Conservation (phyloP, 1,140 invertebrate species). For the Drosophila sturtevanti region DNA sequence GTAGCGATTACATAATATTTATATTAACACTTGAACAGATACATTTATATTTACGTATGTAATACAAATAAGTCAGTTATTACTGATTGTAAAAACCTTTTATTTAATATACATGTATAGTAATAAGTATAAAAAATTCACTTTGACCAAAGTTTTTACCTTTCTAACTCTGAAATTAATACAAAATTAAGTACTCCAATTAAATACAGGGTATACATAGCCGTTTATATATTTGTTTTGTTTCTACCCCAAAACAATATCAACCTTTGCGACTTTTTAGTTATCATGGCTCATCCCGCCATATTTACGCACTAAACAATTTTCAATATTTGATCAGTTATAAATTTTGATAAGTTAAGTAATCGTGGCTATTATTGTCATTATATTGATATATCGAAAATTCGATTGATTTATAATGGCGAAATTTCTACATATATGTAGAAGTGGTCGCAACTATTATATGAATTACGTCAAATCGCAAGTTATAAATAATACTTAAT, state of each 20-base stretch:
- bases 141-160: too few species aligned
- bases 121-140: too few species aligned
- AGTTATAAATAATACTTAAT: not conserved
- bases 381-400: constrained; percentile 75
- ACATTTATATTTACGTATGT: too few species aligned
- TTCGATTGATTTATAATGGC: constrained; percentile 82
- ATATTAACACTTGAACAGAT: too few species aligned
- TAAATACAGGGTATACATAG: not conserved
- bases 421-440: constrained; percentile 28
- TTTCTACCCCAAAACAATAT: not conserved
- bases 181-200: too few species aligned
- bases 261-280: constrained; percentile 6
- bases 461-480: constrained; percentile 19
- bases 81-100: too few species aligned
- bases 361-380: constrained; percentile 79
- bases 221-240: not conserved
- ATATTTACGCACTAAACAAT: constrained; percentile 1
- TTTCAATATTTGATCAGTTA: constrained; percentile 14
- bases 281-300: constrained; percentile 13
- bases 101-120: too few species aligned
- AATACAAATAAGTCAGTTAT: too few species aligned
- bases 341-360: constrained; percentile 70
- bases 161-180: too few species aligned
- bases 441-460: constrained; percentile 47
- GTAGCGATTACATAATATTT: too few species aligned